phyloP scores from a whole-genome alignment of 2,113 vertebrate species.

The Pelodiscus sinensis region DNA sequence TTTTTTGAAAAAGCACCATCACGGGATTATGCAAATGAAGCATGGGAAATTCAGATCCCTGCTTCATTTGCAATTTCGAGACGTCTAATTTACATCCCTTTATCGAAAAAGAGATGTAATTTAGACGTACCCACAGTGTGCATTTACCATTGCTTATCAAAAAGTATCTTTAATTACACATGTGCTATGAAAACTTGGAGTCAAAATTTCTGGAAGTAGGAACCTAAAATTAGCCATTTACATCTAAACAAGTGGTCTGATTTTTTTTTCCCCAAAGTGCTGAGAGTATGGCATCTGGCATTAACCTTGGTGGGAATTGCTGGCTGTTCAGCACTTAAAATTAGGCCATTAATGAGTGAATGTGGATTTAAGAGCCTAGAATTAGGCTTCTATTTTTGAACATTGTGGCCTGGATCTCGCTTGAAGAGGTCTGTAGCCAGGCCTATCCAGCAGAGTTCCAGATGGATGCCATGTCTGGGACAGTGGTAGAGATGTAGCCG shows the following conservation, averaged over 20 bases:
- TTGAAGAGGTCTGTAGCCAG: background rate
- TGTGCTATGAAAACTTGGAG: background rate
- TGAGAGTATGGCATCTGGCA: background rate
- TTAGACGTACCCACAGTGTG: no score
- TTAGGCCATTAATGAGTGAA: background rate
- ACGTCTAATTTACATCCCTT: no score
- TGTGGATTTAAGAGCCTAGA: background rate
- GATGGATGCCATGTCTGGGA: background rate
- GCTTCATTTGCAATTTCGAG: no score
- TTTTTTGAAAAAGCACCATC: no score
- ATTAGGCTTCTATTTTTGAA: background rate
- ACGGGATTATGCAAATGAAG: no score
- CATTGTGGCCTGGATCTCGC: fast-evolving
- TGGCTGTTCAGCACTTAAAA: background rate
- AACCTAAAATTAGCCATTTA: background rate
- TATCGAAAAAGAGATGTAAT: no score
- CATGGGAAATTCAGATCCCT: no score
- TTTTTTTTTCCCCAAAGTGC: background rate
- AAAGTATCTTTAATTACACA: background rate
- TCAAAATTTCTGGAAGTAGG: background rate
- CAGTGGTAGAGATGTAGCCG: no score
- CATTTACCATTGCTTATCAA: background rate
- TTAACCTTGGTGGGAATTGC: background rate
- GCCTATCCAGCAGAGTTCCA: background rate
- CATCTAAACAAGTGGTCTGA: background rate